A percentile compares a stretch with the other conserved stretches of the same genome.
Conservation (phyloP, 2,113 vertebrate genomes). For the Trochalopteron elliotii region DNA sequence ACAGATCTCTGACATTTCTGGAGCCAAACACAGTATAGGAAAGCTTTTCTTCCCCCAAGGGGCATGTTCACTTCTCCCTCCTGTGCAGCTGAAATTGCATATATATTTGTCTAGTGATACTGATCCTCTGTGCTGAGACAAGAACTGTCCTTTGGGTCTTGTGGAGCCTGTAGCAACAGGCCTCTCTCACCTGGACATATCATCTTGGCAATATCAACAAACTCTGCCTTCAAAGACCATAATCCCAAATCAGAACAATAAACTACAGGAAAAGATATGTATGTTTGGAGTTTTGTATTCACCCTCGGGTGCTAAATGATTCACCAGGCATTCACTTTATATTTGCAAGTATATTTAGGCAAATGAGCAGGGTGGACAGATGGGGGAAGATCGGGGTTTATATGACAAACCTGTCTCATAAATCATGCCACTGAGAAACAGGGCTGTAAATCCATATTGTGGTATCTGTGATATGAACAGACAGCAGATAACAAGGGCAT, state of each 20-base stretch:
- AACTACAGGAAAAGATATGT: neutral
- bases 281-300: neutral
- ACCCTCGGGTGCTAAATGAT: neutral
- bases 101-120: neutral
- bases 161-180: neutral
- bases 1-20: neutral
- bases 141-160: slow-evolving; percentile 18
- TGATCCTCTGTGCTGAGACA: neutral
- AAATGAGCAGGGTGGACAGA: neutral
- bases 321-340: neutral
- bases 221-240: neutral
- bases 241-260: neutral
- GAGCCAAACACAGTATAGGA: neutral
- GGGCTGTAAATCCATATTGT: neutral
- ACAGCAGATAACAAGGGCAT: neutral
- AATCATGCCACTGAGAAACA: neutral
- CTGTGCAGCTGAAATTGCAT: neutral
- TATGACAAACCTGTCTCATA: neutral
- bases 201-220: neutral
- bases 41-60: neutral
- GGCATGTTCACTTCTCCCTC: neutral
- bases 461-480: neutral
- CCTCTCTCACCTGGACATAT: neutral
- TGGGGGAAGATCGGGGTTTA: neutral
- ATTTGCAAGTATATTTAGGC: neutral